These are phyloP conservation scores for Acrocyrtus sp. DNA, from an alignment of 2,888 invertebrate genomes.

Conservation along the genomic window DNA sequence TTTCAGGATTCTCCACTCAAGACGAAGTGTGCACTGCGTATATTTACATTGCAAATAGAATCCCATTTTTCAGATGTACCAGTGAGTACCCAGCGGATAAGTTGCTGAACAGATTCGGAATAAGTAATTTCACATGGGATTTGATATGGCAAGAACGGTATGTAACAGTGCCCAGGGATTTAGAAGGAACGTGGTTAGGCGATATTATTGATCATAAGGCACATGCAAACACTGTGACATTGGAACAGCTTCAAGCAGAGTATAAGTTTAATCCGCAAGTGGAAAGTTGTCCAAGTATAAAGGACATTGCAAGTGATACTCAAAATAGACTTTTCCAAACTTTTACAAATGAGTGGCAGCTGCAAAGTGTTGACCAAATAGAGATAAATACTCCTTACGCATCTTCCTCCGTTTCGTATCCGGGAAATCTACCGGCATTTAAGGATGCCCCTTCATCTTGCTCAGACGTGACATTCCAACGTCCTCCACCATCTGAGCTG, in stretches of 20 bases:
- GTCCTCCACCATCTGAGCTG: too few species aligned
- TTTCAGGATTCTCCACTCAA: conserved; percentile 37
- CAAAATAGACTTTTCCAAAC: conserved; percentile 13
- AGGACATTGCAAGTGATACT: conserved; percentile 14
- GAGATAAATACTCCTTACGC: conserved; percentile 15
- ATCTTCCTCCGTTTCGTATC: conserved; percentile 20
- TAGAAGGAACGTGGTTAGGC: conserved; percentile 31
- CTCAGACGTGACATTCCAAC: too few species aligned
- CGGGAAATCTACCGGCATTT: conserved; percentile 4
- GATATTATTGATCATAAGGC: conserved; percentile 25
- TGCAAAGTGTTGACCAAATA: background rate
- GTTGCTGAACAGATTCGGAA: conserved; percentile 11
- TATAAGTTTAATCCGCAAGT: conserved; percentile 12
- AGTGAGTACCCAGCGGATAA: conserved; percentile 23
- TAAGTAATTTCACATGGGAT: conserved; percentile 38
- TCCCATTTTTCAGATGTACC: conserved; percentile 34
- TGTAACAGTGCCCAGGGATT: conserved; percentile 17
- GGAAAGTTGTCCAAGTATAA: conserved; percentile 29
- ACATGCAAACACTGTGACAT: background rate
- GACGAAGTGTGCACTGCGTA: conserved; percentile 45
- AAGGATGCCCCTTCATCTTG: too few species aligned
- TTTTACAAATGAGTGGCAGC: conserved; percentile 13
- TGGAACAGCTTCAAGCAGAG: conserved; percentile 12
- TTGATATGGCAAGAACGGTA: conserved; percentile 36
- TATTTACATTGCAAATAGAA: conserved; percentile 25